Evolutionary conservation across 2,797 vertebrate genomes (phyloP), one percentile per base, ranked within the genome.

Genomic region (Gallinago nigripennis): DNA sequence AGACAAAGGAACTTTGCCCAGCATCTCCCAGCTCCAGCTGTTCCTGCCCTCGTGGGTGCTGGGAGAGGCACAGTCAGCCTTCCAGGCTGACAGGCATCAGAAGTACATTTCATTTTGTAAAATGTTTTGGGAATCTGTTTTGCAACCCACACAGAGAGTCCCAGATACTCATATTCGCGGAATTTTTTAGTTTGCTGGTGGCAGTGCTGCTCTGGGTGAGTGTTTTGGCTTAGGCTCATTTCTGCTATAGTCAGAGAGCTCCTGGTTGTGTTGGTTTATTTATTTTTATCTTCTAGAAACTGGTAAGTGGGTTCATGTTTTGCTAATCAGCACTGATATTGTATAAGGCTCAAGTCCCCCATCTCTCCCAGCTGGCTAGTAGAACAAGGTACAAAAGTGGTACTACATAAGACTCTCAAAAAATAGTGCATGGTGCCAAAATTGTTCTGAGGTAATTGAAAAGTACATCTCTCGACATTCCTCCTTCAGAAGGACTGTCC

Each of bases 401-500:
- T 35, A 6, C 64, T 85, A 23, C 0, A 4, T 88, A 80, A 86
- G 33, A 35, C n/a, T 43, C 78, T 90, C 60, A 77, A 70, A 82
- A 82, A 51, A 60, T 11, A 58, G 17, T 76, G 16, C 20, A 83
- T 75, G 64, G 20, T 84, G 53, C 69, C 37, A 3, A 65, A 93
- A 68, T 48, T 43, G 6, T 71, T 80, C 50, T 71, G 51, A 71
- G 24, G 28, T 82, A 86, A 72, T 28, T 64, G 50, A 61, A 82
- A 93, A 92, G 23, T 81, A 54, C 50, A 30, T 93, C 37, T 87
- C 84, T 89, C 6, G 5, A 66, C 82, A 92, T 95, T 96, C 84
- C 20, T 82, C 30, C 25, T 71, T 77, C 72, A 73, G 43, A 91
- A 88, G 39, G 57, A 54, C 46, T 54, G 8, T 16, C 19, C 60